These are phyloP conservation scores for Tachyglossus aculeatus DNA, from an alignment of 2,797 vertebrate genomes.

Conservation along the genomic window DNA sequence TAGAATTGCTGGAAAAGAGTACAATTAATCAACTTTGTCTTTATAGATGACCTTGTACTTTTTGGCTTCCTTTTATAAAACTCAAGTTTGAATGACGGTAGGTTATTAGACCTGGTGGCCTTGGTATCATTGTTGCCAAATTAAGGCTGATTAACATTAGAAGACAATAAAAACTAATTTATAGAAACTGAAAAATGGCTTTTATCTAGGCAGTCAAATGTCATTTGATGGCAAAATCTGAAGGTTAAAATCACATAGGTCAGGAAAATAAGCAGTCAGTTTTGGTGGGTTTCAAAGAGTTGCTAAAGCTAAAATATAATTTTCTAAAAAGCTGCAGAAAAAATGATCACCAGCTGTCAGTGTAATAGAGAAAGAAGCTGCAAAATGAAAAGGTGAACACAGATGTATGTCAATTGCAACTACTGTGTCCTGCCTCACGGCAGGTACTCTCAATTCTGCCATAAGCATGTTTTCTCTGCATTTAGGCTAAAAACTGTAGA, in stretches of 20 bases:
- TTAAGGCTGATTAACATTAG: constrained; percentile 1
- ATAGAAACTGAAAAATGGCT: constrained; percentile 12
- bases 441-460: too few relatives aligned
- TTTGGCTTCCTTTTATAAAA: constrained; percentile 24
- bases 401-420: too few relatives aligned
- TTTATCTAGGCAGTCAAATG: constrained; percentile 16
- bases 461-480: too few relatives aligned
- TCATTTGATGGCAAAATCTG: neutral
- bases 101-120: neutral
- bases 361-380: too few relatives aligned
- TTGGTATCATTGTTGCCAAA: neutral
- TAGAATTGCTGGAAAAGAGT: constrained; percentile 36
- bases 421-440: too few relatives aligned
- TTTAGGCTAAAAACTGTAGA: too few relatives aligned
- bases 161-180: constrained; percentile 11
- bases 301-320: constrained; percentile 20
- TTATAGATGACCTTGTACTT: constrained; percentile 21
- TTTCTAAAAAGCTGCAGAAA: too few relatives aligned
- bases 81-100: neutral
- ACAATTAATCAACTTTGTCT: constrained; percentile 36
- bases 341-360: too few relatives aligned
- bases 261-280: neutral
- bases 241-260: neutral
- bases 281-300: constrained; percentile 10
- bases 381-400: too few relatives aligned